Evolutionary conservation across 1,140 invertebrate genomes (phyloP), one percentile per base, ranked within the genome.

Genomic region (Saccostrea cuccullata): DNA sequence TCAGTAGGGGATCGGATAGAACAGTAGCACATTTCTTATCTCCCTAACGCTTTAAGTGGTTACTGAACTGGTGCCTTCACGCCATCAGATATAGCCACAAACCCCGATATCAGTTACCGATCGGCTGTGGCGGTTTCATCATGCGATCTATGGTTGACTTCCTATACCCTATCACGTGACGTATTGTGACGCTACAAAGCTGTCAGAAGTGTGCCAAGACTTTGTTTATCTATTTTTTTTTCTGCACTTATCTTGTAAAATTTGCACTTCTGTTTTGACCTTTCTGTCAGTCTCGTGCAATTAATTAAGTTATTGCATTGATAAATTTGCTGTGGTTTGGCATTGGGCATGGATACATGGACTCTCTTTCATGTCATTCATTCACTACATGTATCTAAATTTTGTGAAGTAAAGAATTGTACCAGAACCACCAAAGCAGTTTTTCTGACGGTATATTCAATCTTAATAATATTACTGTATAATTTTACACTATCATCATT

Each of bases 51-150:
- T 77, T 77, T 77, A 36, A 30, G 26, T 77, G 9, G 23, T 36
- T 26, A 77, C 26, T 77, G 70, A 77, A 77, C 70, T 36, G 26
- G 30, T 36, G 30, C 26, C 11, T 17, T 77, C 23, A 36, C 30
- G 15, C 26, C 12, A 77, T 77, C 70, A 77, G 70, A 77, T 77
- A 77, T 6, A 12, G 26, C 70, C 70, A 30, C 70, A 36, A 26
- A 77, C 23, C 30, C 23, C 70, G 70, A 77, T 77, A 77, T 77
- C 70, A 77, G 70, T 77, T 77, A 77, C 70, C 70, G 70, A 77
- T 77, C 70, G 4, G 26, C 70, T 77, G 23, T 30, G 70, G 70
- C 26, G 23, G 26, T 77, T 77, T 77, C 70, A 77, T 77, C 70
- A 36, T 77, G 15, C 11, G 4, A 26, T 77, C 23, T 30, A 26